Conservation (phyloP, 2,113 vertebrate species). For the Cichladusa arquata region DNA sequence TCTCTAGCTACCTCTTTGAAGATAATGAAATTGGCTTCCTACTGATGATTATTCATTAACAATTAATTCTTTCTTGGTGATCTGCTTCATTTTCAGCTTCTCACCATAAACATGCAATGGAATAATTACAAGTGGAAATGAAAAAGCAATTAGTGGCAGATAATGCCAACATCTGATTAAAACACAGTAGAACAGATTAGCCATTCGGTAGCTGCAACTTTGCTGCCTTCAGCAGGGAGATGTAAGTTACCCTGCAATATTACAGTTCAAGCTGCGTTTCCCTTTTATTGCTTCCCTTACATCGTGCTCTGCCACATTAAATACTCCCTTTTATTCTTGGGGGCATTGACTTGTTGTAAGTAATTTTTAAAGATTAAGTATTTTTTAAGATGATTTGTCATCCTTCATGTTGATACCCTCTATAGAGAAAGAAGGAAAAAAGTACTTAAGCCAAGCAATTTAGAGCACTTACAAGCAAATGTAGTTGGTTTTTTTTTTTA, state of each 20-base stretch:
- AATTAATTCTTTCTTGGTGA: slow-evolving; percentile 83
- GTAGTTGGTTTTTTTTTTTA: neutral
- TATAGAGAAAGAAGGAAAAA: slow-evolving; percentile 10
- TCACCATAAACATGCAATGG: slow-evolving; percentile 81
- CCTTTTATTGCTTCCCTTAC: slow-evolving; percentile 60
- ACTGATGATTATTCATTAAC: slow-evolving; percentile 89
- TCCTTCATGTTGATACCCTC: slow-evolving; percentile 6
- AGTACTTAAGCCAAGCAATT: neutral
- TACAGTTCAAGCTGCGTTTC: slow-evolving; percentile 66
- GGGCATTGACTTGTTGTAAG: slow-evolving; percentile 61
- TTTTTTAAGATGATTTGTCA: slow-evolving; percentile 49
- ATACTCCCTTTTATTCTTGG: slow-evolving; percentile 54
- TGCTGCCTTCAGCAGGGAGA: slow-evolving; percentile 66
- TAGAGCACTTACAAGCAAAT: neutral
- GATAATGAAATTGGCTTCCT: slow-evolving; percentile 89
- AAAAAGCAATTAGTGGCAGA: slow-evolving; percentile 83
- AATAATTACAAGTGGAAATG: slow-evolving; percentile 84
- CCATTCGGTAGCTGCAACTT: slow-evolving; percentile 46
- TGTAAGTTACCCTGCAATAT: slow-evolving; percentile 52
- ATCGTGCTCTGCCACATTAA: slow-evolving; percentile 34
- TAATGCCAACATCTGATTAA: slow-evolving; percentile 84
- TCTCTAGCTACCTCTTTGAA: slow-evolving; percentile 85
- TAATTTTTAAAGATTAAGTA: slow-evolving; percentile 65
- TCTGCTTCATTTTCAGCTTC: slow-evolving; percentile 83
- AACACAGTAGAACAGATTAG: slow-evolving; percentile 79